phyloP scores from a whole-genome alignment of 23 tunicate species.

The Corella eumyota region DNA sequence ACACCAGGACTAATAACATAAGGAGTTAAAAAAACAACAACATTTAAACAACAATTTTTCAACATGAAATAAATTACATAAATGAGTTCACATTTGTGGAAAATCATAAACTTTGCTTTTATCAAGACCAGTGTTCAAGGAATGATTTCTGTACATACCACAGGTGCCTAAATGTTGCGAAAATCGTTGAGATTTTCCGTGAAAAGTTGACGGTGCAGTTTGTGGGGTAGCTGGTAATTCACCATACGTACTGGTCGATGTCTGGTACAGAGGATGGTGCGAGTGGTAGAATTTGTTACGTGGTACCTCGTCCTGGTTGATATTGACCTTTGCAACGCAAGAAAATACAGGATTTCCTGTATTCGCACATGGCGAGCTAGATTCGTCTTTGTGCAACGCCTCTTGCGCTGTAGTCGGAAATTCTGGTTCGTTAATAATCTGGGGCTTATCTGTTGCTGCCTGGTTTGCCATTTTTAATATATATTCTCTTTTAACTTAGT shows the following conservation, averaged over 20 bases:
- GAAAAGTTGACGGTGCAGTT: constrained; percentile 61
- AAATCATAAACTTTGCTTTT: constrained; percentile 73
- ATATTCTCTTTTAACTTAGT: too few relatives aligned
- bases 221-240: constrained; percentile 56
- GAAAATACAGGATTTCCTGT: constrained; percentile 67
- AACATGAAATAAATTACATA: too few relatives aligned
- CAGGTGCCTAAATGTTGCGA: constrained; percentile 69
- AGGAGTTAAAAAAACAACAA: too few relatives aligned
- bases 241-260: constrained; percentile 58
- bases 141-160: constrained; percentile 90
- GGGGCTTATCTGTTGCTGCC: too few relatives aligned
- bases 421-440: neutral
- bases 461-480: too few relatives aligned
- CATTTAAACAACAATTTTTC: too few relatives aligned
- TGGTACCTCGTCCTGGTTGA: constrained; percentile 23
- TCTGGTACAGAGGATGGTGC: constrained; percentile 66
- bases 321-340: constrained; percentile 50
- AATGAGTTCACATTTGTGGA: constrained; percentile 69
- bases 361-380: constrained; percentile 22
- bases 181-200: constrained; percentile 47
- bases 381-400: constrained; percentile 2
- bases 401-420: constrained; percentile 33
- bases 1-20: too few relatives aligned
- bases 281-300: constrained; percentile 29
- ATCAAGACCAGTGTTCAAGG: constrained; percentile 62